Percentiles rank a stretch among this genome's conserved stretches.
These are phyloP conservation scores for Jacana jacana DNA, from an alignment of 2,113 vertebrate genomes.

Conservation along the genomic window DNA sequence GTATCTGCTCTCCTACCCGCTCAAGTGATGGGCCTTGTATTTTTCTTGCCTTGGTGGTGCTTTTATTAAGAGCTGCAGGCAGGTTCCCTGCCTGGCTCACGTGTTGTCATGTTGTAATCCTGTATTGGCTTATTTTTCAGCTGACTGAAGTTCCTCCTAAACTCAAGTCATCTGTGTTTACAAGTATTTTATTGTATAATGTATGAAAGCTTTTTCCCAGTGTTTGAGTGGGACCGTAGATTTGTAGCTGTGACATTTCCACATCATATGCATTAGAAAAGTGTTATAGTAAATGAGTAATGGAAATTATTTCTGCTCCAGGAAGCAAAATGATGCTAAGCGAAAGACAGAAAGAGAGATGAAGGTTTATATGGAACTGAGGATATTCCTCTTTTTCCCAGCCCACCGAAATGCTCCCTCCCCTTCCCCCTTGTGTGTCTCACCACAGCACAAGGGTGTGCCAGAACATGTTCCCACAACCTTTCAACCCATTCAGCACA, in stretches of 20 bases:
- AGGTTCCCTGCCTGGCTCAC: background rate
- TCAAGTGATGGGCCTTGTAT: fast-evolving
- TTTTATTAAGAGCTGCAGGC: background rate
- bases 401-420: background rate
- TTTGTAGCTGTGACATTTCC: background rate
- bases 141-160: slow-evolving; percentile 5
- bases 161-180: slow-evolving; percentile 24
- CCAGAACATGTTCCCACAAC: slow-evolving; percentile 63
- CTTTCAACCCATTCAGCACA: slow-evolving; percentile 50
- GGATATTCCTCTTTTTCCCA: background rate
- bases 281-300: background rate
- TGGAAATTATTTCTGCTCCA: slow-evolving; percentile 29
- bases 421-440: background rate
- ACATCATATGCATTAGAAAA: background rate
- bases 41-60: background rate
- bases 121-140: background rate
- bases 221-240: background rate
- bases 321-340: slow-evolving; percentile 12
- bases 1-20: background rate
- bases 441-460: background rate
- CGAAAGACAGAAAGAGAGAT: background rate
- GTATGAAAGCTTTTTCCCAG: background rate
- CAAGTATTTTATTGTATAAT: slow-evolving; percentile 26
- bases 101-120: background rate
- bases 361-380: background rate